Evolutionary conservation across 2,797 vertebrate species (phyloP), one percentile per base, ranked within the genome.

Genomic region (Margarornis squamiger): DNA sequence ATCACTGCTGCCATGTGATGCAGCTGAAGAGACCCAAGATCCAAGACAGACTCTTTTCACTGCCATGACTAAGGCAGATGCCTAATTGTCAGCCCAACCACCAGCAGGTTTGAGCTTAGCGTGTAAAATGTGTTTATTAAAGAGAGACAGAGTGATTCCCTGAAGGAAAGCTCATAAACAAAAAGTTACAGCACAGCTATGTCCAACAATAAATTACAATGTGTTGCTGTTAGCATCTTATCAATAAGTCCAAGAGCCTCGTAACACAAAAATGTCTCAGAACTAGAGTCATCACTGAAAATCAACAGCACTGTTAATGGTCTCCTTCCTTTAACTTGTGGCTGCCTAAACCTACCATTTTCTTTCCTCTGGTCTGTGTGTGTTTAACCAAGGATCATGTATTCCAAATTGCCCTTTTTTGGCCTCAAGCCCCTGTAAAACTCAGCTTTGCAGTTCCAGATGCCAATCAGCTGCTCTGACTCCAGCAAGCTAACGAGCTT

Each of bases 391-490:
- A 70, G 66, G 66, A 83, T 83, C 75, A 59, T 21, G 70, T 73
- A 70, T 57, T 93, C 70, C 76, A 93, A 84, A 95, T 32, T 43
- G 86, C 82, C 36, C n/a, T 59, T 62, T 87, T 91, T 88, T 93
- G 68, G 89, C 89, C 82, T 91, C 79, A 51, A 89, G 78, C 54
- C 65, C 61, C 78, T 38, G 65, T 52, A 85, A 80, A 88, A 81
- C 34, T 78, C 79, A 78, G 89, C 76, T 86, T 13, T 91, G 82
- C 76, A 75, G 66, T 45, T 91, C 89, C 93, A 93, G 91, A 88
- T 93, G 95, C 89, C 82, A 86, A 67, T 95, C 93, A 86, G 85
- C 66, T 84, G 85, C 76, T 92, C 43, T 81, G 75, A 80, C 89
- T 90, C 72, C 34, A 86, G 70, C 70, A 94, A 86, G 51, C 79